A percentile compares a stretch with the other conserved stretches of the same genome.
Conservation (phyloP, 2,113 vertebrate species). For the Madoqua kirkii region DNA sequence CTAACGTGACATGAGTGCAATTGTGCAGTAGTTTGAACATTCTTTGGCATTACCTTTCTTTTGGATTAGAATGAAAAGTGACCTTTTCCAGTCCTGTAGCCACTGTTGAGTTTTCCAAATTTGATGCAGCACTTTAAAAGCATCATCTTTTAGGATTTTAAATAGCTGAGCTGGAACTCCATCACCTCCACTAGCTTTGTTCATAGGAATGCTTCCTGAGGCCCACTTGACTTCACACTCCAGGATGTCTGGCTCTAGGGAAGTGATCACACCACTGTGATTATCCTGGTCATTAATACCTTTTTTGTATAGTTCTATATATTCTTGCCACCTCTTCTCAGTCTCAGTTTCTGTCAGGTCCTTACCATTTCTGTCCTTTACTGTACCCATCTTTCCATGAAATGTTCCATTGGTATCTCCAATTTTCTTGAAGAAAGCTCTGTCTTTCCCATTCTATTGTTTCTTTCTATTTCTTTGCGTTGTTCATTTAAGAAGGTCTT, state of each 20-base stretch:
- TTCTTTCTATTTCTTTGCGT: not conserved
- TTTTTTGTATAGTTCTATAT: not conserved
- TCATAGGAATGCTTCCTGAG: not conserved
- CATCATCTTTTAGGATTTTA: not conserved
- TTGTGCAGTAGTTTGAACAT: not conserved
- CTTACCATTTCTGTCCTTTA: not conserved
- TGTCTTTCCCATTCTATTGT: not conserved
- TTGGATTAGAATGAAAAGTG: not conserved
- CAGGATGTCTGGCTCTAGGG: not conserved
- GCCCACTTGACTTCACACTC: not conserved
- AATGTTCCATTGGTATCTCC: not conserved
- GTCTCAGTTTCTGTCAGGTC: not conserved
- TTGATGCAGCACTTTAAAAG: not conserved
- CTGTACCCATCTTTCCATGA: not conserved
- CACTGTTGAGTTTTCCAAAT: not conserved
- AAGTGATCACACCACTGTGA: not conserved
- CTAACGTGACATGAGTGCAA: not conserved
- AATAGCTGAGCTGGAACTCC: not conserved
- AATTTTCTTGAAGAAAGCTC: not conserved
- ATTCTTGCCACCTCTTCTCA: not conserved
- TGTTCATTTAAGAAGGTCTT: not conserved
- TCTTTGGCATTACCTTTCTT: not conserved
- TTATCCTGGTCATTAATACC: not conserved
- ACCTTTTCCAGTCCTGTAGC: not conserved
- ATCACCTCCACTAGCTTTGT: not conserved